These are phyloP conservation scores for Synanthedon vespiformis DNA, from an alignment of 2,888 invertebrate species.

Conservation along the genomic window DNA sequence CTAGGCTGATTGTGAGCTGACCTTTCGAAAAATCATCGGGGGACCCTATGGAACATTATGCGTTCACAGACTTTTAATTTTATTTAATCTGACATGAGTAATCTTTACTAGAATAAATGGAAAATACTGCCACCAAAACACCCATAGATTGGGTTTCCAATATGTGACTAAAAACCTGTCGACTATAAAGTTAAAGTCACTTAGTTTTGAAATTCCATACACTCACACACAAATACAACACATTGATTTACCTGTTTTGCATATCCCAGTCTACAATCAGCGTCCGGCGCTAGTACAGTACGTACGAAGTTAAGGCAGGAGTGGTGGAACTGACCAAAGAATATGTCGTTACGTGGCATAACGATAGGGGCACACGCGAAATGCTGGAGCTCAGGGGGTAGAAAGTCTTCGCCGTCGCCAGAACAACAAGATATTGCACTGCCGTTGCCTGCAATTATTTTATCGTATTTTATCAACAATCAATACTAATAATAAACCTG, in stretches of 20 bases:
- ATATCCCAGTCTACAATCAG: slow-evolving; percentile 77
- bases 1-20: too few species aligned
- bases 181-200: background rate
- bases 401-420: slow-evolving; percentile 62
- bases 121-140: too few species aligned
- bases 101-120: too few species aligned
- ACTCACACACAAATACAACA: too few species aligned
- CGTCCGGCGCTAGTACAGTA: slow-evolving; percentile 74
- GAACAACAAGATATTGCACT: slow-evolving; percentile 80
- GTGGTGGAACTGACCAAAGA: slow-evolving; percentile 69
- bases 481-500: too few species aligned
- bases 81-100: too few species aligned
- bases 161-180: background rate
- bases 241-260: slow-evolving; percentile 75
- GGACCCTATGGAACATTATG: too few species aligned
- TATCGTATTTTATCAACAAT: background rate
- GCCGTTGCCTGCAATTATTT: slow-evolving; percentile 66
- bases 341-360: slow-evolving; percentile 71
- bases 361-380: slow-evolving; percentile 77
- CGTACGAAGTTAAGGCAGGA: slow-evolving; percentile 81
- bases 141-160: too few species aligned
- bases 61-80: too few species aligned
- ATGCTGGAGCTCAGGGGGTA: slow-evolving; percentile 69
- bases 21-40: too few species aligned
- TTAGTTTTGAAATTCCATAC: background rate